Evolutionary conservation across 1,140 invertebrate species (phyloP).

Genomic region (Varroa destructor): DNA sequence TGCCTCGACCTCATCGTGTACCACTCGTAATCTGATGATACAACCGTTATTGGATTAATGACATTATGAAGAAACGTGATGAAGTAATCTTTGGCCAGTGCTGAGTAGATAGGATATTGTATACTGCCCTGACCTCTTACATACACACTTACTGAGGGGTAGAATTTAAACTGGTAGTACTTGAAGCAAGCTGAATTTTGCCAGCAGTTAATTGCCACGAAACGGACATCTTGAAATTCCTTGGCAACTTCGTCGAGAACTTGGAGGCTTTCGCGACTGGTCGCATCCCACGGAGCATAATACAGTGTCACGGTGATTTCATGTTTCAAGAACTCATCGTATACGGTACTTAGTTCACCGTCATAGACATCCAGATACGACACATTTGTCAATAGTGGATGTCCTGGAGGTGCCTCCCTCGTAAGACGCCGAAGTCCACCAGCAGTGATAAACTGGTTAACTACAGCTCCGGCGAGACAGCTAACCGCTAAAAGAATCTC

Average conservation of each 20-base stretch:
- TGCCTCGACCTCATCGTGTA: conserved; percentile 8
- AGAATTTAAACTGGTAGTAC: conserved; percentile 25
- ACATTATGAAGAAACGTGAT: conserved; percentile 3
- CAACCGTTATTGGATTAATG: conserved; percentile 13
- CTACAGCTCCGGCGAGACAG: no score
- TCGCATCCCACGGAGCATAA: conserved; percentile 16
- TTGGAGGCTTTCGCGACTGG: neutral
- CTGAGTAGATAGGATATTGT: neutral
- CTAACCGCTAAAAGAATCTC: no score
- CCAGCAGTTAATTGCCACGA: conserved; percentile 23
- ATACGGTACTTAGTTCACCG: conserved; percentile 1
- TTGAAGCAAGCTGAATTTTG: conserved; percentile 21
- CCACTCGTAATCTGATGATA: neutral
- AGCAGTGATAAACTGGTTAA: no score
- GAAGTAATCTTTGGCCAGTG: conserved; percentile 11
- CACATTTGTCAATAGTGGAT: neutral
- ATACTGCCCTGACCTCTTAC: conserved; percentile 18
- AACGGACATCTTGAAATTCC: neutral
- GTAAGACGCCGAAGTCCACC: no score
- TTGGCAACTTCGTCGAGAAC: conserved; percentile 7
- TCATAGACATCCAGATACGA: conserved; percentile 18
- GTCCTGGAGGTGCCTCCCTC: no score
- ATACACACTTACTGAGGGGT: conserved; percentile 13
- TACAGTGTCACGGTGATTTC: conserved; percentile 23
- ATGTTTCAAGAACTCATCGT: conserved; percentile 14